Evolutionary conservation across 2,113 vertebrate species (phyloP).

Genomic region (Hipposideros armiger): DNA sequence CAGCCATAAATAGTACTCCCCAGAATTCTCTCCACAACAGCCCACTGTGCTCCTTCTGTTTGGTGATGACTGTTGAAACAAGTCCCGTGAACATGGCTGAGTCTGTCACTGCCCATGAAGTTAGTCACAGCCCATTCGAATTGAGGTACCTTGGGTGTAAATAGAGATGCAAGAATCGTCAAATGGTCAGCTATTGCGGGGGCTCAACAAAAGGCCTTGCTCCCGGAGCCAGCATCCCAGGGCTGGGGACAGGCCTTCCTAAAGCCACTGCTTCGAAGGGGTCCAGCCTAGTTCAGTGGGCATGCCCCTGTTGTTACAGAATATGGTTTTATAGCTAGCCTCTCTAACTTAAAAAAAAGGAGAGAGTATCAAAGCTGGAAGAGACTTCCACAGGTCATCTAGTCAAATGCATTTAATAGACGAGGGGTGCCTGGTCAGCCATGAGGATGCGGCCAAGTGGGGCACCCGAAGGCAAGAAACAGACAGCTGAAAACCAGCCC

Average conservation of each 20-base stretch:
- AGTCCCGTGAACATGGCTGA: neutral
- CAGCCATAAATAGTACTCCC: conserved; percentile 63
- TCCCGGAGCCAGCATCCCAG: neutral
- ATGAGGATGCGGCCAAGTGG: neutral
- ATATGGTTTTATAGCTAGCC: neutral
- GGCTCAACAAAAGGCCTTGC: neutral
- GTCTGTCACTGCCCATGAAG: neutral
- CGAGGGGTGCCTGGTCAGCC: neutral
- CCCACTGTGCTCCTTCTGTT: conserved; percentile 60
- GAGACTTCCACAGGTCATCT: neutral
- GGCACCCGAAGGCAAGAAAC: neutral
- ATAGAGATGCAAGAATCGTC: neutral
- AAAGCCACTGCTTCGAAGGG: neutral
- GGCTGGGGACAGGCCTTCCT: neutral
- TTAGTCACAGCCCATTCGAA: neutral
- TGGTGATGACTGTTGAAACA: neutral
- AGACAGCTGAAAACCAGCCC: neutral
- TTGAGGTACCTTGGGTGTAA: neutral
- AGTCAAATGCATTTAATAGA: neutral
- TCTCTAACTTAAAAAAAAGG: neutral
- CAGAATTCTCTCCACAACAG: neutral
- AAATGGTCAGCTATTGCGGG: neutral
- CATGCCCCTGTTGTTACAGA: neutral
- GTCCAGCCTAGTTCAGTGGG: neutral
- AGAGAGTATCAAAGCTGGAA: neutral